Percentiles rank a stretch among this genome's conserved stretches.
Evolutionary conservation across 2,797 vertebrate species (phyloP).

Genomic region (Cephalopachus bancanus): DNA sequence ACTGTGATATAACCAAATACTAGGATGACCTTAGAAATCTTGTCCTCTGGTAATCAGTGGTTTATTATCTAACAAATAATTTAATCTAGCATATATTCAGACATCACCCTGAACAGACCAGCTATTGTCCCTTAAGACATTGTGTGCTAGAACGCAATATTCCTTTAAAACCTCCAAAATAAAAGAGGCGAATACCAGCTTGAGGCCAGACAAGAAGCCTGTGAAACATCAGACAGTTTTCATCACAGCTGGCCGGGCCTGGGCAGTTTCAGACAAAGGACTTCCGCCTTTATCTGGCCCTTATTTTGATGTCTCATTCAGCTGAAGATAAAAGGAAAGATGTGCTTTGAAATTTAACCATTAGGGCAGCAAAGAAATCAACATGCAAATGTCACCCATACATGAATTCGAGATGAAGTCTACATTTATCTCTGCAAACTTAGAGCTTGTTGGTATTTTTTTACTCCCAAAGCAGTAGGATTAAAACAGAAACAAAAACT

Average conservation of each 20-base stretch:
- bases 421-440: constrained; percentile 58
- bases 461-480: not conserved
- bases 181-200: constrained; percentile 82
- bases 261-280: constrained; percentile 89
- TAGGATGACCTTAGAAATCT: constrained; percentile 19
- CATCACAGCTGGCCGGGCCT: constrained; percentile 90
- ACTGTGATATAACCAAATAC: constrained; percentile 64
- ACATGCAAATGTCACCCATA: constrained; percentile 88
- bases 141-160: constrained; percentile 79
- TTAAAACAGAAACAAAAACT: not conserved
- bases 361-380: constrained; percentile 86
- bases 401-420: constrained; percentile 86
- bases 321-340: constrained; percentile 90
- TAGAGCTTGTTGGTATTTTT: not conserved
- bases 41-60: not conserved
- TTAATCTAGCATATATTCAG: constrained; percentile 64
- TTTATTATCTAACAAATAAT: constrained; percentile 50
- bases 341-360: constrained; percentile 90
- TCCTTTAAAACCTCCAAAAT: constrained; percentile 80
- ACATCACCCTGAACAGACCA: constrained; percentile 65
- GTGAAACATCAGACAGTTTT: constrained; percentile 90
- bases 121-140: constrained; percentile 74
- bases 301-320: constrained; percentile 91
- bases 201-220: constrained; percentile 89
- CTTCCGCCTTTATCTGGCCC: constrained; percentile 91